Percentiles rank a stretch among this genome's conserved stretches.
Conservation (phyloP, 2,113 vertebrate species). For the Vanacampus margaritifer region DNA sequence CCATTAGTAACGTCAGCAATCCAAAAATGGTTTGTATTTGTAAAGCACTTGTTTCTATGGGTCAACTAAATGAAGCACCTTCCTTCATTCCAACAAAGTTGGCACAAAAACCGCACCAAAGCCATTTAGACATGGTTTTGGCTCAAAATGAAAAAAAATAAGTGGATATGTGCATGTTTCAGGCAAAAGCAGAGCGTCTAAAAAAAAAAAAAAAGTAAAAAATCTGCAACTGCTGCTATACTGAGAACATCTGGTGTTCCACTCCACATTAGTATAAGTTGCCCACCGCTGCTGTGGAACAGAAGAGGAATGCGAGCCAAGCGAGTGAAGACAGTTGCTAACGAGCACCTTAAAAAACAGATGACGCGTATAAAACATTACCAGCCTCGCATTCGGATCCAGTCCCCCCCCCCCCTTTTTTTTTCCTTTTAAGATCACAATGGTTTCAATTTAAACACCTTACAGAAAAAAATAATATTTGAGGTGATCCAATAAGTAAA, state of each 20-base stretch:
- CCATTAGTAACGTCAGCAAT: too few relatives aligned
- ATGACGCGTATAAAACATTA: slow-evolving; percentile 73
- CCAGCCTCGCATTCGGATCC: slow-evolving; percentile 46
- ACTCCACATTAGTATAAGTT: background rate
- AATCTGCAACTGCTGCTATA: too few relatives aligned
- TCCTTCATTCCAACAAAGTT: background rate
- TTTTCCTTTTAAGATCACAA: slow-evolving; percentile 42
- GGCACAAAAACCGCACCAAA: background rate
- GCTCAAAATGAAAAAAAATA: too few relatives aligned
- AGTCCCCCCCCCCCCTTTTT: slow-evolving; percentile 30
- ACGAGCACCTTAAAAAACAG: slow-evolving; percentile 72
- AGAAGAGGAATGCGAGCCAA: slow-evolving; percentile 38
- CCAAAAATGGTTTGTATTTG: too few relatives aligned
- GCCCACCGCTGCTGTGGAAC: slow-evolving; percentile 13
- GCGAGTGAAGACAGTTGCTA: slow-evolving; percentile 12
- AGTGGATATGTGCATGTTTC: too few relatives aligned
- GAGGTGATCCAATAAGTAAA: slow-evolving; percentile 31
- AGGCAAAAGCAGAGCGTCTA: too few relatives aligned
- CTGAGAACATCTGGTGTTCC: too few relatives aligned
- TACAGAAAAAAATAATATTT: background rate
- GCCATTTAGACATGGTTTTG: background rate
- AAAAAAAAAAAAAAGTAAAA: too few relatives aligned
- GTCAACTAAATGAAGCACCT: background rate
- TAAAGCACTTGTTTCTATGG: background rate
- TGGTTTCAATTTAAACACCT: slow-evolving; percentile 55